Evolutionary conservation across 2,888 invertebrate species (phyloP), one percentile per base, ranked within the genome.

Genomic region (Gastrophysa polygoni): DNA sequence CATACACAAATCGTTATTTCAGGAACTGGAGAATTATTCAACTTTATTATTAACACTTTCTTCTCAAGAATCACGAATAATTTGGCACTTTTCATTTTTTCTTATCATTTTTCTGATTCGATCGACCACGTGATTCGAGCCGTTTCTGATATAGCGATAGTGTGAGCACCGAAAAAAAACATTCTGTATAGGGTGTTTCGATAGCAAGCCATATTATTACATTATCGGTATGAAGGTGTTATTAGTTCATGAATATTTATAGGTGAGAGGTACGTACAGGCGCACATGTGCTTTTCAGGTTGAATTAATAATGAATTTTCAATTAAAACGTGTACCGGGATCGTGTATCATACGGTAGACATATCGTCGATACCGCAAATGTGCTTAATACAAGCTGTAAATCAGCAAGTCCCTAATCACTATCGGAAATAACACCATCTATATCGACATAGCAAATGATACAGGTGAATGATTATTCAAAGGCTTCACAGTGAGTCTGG

Each of bases 241-340:
- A 61, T 61, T 61, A 51, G 56, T 56, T 50, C 17, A 61, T 61
- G 61, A 61, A 61, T 61, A 61, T 61, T 61, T 61, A 61, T 61
- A 52, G 32, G 17, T 17, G 20, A 34, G 47, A 38, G n/a, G n/a
- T n/a, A n/a, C n/a, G n/a, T 47, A 57, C 3, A 38, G 1, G 1
- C 6, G 38, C 61, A 61, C 43, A 54, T 54, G 44, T 61, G 61
- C 51, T 48, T 48, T 14, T 11, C 38, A 38, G 61, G 48, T 52
- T 57, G 48, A 61, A 57, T 61, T 61, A 61, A 61, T 61, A 57
- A 61, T 57, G 48, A 57, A 61, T 61, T 57, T 61, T 61, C 61
- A 21, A 61, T 61, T 61, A 61, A 54, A 61, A 57, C 57, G 50
- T 57, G 57, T 57, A 52, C 38, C 14, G 50, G 48, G 46, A 52